phyloP scores from a whole-genome alignment of 2,888 invertebrate species.

The Minunthozetes semirufus region DNA sequence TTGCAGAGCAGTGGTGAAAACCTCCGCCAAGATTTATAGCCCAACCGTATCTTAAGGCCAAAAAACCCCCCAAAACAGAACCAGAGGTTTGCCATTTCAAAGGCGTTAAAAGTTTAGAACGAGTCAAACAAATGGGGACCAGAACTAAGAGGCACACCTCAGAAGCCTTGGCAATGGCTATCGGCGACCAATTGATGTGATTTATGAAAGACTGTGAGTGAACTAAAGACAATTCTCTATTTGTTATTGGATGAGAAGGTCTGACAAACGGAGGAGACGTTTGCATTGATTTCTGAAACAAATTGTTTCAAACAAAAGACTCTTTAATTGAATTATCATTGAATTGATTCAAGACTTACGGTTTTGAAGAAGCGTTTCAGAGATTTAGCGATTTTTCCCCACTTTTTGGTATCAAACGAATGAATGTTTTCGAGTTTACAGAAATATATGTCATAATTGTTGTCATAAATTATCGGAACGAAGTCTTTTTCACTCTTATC shows the following conservation, averaged over 20 bases:
- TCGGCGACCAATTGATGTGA: constrained; percentile 23
- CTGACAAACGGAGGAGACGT: background rate
- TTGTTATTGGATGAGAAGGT: constrained; percentile 46
- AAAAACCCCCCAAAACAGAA: constrained; percentile 59
- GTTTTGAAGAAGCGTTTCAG: constrained; percentile 48
- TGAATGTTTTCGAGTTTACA: constrained; percentile 65
- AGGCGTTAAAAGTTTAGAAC: constrained; percentile 66
- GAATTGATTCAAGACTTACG: background rate
- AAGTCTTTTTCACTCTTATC: background rate
- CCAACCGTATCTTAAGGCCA: constrained; percentile 76
- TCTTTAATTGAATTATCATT: background rate
- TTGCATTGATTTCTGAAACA: background rate
- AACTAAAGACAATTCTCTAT: constrained; percentile 64
- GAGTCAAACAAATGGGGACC: constrained; percentile 69
- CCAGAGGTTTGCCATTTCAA: constrained; percentile 78
- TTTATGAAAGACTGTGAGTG: constrained; percentile 66
- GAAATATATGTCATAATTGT: constrained; percentile 27
- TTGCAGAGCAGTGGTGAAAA: constrained; percentile 76
- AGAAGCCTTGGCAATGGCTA: constrained; percentile 64
- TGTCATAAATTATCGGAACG: constrained; percentile 8
- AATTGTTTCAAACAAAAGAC: no score
- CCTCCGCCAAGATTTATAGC: constrained; percentile 85
- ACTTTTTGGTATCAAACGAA: constrained; percentile 80
- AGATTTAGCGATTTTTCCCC: constrained; percentile 61
- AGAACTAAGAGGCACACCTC: constrained; percentile 67